Conservation (phyloP, 2,888 invertebrate genomes). For the Pseudanteris insignis region DNA sequence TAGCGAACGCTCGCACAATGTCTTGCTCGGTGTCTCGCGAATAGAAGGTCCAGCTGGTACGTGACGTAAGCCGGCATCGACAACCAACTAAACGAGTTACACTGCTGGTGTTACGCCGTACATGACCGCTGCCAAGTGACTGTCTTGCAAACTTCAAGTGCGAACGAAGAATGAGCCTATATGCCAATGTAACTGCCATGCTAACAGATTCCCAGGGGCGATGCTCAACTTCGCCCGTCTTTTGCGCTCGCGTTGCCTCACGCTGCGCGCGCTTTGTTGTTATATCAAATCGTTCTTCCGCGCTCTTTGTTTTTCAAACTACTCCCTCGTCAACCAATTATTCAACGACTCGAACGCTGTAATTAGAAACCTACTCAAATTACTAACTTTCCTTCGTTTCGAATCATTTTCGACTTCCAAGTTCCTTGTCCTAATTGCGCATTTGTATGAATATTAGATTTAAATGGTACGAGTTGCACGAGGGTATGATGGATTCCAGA, state of each 20-base stretch:
- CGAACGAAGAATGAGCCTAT: conserved; percentile 32
- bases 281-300: too few species aligned
- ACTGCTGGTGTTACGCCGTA: conserved; percentile 29
- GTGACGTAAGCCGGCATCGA: conserved; percentile 29
- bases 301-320: too few species aligned
- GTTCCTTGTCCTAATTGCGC: too few species aligned
- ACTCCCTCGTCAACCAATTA: too few species aligned
- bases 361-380: too few species aligned
- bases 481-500: too few species aligned
- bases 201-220: conserved; percentile 29
- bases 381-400: too few species aligned
- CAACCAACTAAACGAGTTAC: conserved; percentile 32
- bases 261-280: conserved; percentile 14
- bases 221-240: conserved; percentile 22
- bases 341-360: too few species aligned
- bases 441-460: too few species aligned
- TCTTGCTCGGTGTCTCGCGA: conserved; percentile 23
- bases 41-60: conserved; percentile 24
- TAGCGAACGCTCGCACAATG: conserved; percentile 27
- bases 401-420: too few species aligned
- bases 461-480: too few species aligned
- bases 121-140: conserved; percentile 33
- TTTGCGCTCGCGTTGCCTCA: conserved; percentile 7
- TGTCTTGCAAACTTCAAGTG: conserved; percentile 33
- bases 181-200: conserved; percentile 16